These are phyloP conservation scores for Cheilosia pagana DNA, from an alignment of 2,888 invertebrate species.

Conservation along the genomic window DNA sequence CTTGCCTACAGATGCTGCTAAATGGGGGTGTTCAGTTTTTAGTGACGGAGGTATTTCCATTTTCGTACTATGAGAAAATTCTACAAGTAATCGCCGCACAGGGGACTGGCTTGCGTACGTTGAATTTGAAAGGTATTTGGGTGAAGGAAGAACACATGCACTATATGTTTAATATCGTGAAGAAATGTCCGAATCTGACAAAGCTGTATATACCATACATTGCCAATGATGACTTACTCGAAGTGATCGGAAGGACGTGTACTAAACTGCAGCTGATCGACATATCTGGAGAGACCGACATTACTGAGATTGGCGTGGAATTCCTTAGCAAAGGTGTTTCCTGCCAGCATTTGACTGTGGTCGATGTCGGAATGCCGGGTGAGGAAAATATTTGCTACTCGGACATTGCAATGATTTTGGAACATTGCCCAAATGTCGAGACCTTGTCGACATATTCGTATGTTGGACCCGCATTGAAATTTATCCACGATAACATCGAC, in stretches of 20 bases:
- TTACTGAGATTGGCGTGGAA: conserved; percentile 87
- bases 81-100: conserved; percentile 87
- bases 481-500: conserved; percentile 85
- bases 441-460: conserved; percentile 88
- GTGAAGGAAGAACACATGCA: conserved; percentile 88
- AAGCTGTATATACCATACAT: conserved; percentile 88
- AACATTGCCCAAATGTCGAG: conserved; percentile 86
- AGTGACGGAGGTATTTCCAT: conserved; percentile 88
- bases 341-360: conserved; percentile 85
- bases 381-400: conserved; percentile 88
- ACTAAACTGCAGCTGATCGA: conserved; percentile 86
- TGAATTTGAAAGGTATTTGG: conserved; percentile 90
- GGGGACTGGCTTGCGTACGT: conserved; percentile 86
- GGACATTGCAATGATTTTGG: conserved; percentile 86
- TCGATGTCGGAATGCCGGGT: conserved; percentile 89
- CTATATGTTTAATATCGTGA: conserved; percentile 86
- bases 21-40: conserved; percentile 87
- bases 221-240: conserved; percentile 88
- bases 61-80: conserved; percentile 88
- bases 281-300: conserved; percentile 89
- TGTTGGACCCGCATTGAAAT: conserved; percentile 86
- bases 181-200: conserved; percentile 86
- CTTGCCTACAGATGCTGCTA: conserved; percentile 87
- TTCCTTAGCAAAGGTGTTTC: conserved; percentile 85
- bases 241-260: conserved; percentile 85